These are phyloP conservation scores for Sula dactylatra DNA, from an alignment of 2,113 vertebrate genomes.

Conservation along the genomic window DNA sequence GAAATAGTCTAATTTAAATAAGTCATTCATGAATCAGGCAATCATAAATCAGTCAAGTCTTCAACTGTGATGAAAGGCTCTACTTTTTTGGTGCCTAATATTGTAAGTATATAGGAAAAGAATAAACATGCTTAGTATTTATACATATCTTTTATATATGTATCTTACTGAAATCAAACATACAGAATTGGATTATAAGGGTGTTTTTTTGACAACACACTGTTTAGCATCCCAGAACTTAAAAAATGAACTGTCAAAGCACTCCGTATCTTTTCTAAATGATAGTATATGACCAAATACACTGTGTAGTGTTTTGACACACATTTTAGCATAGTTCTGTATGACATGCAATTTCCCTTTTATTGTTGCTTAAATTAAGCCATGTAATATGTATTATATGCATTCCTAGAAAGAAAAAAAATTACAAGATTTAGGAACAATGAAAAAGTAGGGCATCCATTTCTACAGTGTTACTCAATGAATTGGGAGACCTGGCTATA, in stretches of 20 bases:
- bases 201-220: not conserved
- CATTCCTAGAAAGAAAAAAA: not conserved
- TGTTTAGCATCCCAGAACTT: not conserved
- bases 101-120: not conserved
- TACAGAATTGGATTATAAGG: not conserved
- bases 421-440: not conserved
- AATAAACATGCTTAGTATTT: not conserved
- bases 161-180: not conserved
- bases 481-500: not conserved
- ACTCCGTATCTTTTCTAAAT: not conserved
- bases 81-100: not conserved
- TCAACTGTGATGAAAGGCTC: not conserved
- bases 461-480: not conserved
- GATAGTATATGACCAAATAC: not conserved
- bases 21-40: not conserved
- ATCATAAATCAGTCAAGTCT: not conserved
- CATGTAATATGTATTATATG: not conserved
- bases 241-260: not conserved
- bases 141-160: not conserved
- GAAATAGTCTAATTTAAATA: not conserved
- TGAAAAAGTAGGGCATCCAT: not conserved
- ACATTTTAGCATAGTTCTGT: not conserved
- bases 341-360: not conserved
- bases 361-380: not conserved
- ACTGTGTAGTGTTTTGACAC: not conserved